Base-by-base conservation (phyloP, 1,140 invertebrate species). In the Elymnias hypermnestra region DNA sequence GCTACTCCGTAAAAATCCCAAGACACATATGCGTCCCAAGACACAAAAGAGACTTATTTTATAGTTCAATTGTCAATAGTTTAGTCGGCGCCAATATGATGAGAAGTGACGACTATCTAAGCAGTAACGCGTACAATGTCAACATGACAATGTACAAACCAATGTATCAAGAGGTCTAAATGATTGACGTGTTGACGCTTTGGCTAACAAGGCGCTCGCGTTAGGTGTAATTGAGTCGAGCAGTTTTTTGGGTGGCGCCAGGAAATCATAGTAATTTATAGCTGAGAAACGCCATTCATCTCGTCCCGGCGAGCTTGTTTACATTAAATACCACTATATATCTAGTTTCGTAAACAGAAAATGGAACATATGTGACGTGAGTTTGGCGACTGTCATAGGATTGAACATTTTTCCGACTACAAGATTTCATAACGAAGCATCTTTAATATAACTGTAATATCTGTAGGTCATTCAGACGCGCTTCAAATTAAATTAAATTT, bases 261-360 rank as follows among this genome's bases (percentile, higher is more conserved):
- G 31, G 29, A 49, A 49, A 49, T 49, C 39, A 42, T 14, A 48
- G 29, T 26, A 37, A 42, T 49, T 42, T 49, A 42, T 49, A 19
- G 18, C 22, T 36, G 18, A 14, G 29, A 29, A 19, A 35, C 22
- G 10, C 29, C 14, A 41, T 49, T 41, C 19, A 48, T 17, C 19
- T 26, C 12, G 10, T 40, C 38, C 29, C 3, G 14, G 35, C 23
- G 38, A 29, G 35, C 15, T 41, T 28, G 25, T 31, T 42, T 41
- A 41, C 14, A 33, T 18, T 7, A 17, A 33, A 9, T 17, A 33
- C 28, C n/a, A 29, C 14, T 6, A 3, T 29, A 41, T 19, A 29
- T 41, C 14, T 29, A 41, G 39, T 41, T 41, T 17, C 26, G 25
- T 29, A 17, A 41, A n/a, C 22, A 28, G 22, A 41, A 29, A 29